Percentiles rank a stretch among this genome's conserved stretches.
Evolutionary conservation across 2,797 vertebrate genomes (phyloP).

Genomic region (Trachurus trachurus): DNA sequence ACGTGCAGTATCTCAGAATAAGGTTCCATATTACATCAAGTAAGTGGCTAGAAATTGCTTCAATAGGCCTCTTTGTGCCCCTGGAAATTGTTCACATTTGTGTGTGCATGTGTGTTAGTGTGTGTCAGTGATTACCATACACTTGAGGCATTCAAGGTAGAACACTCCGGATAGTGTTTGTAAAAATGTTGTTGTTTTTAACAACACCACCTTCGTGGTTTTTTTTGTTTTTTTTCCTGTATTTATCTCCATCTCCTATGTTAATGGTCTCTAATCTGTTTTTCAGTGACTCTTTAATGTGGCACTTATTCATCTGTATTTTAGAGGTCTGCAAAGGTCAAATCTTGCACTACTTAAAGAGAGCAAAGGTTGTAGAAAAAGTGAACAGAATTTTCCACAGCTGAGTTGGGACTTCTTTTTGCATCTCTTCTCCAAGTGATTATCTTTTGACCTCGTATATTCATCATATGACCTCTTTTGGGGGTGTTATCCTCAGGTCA

Average conservation of each 20-base stretch:
- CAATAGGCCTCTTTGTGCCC: conserved; percentile 15
- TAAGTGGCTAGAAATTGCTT: conserved; percentile 86
- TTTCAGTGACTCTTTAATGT: not conserved
- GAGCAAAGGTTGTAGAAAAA: not conserved
- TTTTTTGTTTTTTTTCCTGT: too few species aligned
- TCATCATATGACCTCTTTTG: not conserved
- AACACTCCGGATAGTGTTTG: not conserved
- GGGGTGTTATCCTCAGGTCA: not conserved
- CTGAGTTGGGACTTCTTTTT: not conserved
- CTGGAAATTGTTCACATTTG: conserved; percentile 16
- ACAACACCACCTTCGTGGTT: not conserved
- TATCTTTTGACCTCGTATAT: not conserved
- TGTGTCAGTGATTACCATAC: conserved; percentile 1
- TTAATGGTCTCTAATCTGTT: not conserved
- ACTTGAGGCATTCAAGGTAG: not conserved
- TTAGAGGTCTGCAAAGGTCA: not conserved
- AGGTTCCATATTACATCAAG: conserved; percentile 99
- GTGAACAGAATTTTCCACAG: not conserved
- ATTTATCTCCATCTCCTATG: not conserved
- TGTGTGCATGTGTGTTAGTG: not conserved
- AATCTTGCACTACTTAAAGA: not conserved
- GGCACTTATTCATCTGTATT: not conserved
- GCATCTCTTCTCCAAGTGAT: not conserved
- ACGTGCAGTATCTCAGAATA: conserved; percentile 97
- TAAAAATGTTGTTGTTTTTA: not conserved